Base-by-base conservation (phyloP, 2,888 invertebrate species). In the Hymenopus coronatus region DNA sequence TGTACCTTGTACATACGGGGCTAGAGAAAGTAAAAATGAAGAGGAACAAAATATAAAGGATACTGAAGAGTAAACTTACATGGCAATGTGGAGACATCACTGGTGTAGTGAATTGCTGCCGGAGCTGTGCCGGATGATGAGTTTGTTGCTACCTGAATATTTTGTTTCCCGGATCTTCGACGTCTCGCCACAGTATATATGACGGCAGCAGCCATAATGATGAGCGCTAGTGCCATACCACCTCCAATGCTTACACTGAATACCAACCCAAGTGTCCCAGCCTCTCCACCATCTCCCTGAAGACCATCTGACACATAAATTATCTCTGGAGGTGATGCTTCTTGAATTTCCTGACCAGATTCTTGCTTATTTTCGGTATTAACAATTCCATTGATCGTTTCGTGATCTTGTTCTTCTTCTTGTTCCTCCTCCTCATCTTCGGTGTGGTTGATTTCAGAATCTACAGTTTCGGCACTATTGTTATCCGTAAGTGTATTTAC, bases 141-240 rank as follows among this genome's bases (percentile, higher is more conserved):
- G 46, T 15, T n/a, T 28, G 81, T 20, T 87, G 33, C 28, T 46
- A 15, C 46, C 46, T 46, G n/a, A 25, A 15, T n/a, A 15, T 15
- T 27, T 27, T 40, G 15, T 70, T 70, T 70, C 54, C 54, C 54
- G 54, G 54, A 70, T 70, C 54, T 70, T 20, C 54, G 54, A 70
- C 54, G 54, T 70, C 54, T 70, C 25, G 20, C 9, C 0, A 70
- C 54, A 25, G 54, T 70, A 6, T 20, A 70, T 70, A 88, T 81
- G 81, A 85, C 85, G 82, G 88, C 28, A 6, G 83, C 30, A 4
- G 89, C 89, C 46, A 88, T 70, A 4, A 88, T 12, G 12, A 89
- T 89, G 12, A 89, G 84, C 15, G 83, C 70, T 6, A 86, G 46
- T 12, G 89, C 89, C 30, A 89, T 88, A 1, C 88, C 89, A 27